Evolutionary conservation across 2,888 invertebrate species (phyloP).

Genomic region (Augochlorella aurata): DNA sequence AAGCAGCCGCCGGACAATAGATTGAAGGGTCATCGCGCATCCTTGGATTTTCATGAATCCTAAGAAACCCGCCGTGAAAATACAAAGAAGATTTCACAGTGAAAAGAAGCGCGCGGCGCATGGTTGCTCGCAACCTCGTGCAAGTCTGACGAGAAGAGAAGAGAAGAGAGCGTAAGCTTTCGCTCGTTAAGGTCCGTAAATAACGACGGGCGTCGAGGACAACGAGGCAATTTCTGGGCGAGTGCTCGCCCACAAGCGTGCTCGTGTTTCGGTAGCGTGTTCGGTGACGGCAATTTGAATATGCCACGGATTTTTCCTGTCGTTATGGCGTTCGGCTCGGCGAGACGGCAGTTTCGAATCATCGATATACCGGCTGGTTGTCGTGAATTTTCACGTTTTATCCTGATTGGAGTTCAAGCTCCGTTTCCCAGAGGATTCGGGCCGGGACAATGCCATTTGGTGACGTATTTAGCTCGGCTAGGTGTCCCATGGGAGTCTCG

Average conservation of each 20-base stretch:
- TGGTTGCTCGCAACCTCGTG: slow-evolving; percentile 32
- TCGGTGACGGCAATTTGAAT: slow-evolving; percentile 43
- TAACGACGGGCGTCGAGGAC: slow-evolving; percentile 64
- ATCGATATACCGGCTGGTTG: background rate
- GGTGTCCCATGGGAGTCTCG: slow-evolving; percentile 24
- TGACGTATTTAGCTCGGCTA: slow-evolving; percentile 1
- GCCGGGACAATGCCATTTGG: background rate
- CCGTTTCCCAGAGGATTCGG: slow-evolving; percentile 5
- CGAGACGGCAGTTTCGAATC: slow-evolving; percentile 5
- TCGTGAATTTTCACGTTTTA: slow-evolving; percentile 17
- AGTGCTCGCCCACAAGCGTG: slow-evolving; percentile 32
- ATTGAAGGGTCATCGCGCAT: background rate
- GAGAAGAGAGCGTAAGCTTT: slow-evolving; percentile 53
- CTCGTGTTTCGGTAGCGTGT: slow-evolving; percentile 34
- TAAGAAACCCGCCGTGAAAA: background rate
- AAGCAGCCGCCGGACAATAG: background rate
- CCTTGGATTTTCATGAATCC: background rate
- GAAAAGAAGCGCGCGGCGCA: slow-evolving; percentile 3
- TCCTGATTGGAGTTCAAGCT: slow-evolving; percentile 30
- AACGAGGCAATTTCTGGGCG: slow-evolving; percentile 67
- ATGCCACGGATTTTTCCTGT: slow-evolving; percentile 28
- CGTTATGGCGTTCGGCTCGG: background rate
- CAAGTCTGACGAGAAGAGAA: slow-evolving; percentile 24
- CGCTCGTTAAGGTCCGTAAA: slow-evolving; percentile 67
- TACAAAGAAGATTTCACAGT: slow-evolving; percentile 3